Evolutionary conservation across 2,797 vertebrate species (phyloP), one percentile per base, ranked within the genome.

Genomic region (Smutsia gigantea): DNA sequence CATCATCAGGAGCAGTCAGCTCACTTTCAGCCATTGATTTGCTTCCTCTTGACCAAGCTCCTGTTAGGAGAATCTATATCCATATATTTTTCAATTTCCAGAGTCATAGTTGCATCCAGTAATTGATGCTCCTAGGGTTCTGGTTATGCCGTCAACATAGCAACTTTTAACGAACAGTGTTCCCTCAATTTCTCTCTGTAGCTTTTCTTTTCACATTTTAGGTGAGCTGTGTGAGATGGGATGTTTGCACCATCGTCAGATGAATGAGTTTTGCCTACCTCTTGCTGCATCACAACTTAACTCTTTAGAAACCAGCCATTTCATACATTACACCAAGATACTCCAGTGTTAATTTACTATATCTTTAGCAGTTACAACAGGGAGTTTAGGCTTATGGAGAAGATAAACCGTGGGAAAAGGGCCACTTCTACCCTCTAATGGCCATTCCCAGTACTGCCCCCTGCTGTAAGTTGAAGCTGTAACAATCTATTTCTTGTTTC

Each of bases 401-500:
- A 53, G 27, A 53, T 4, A 21, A 85, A 69, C 12, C 0, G 82
- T 27, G 21, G 7, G 13, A 0, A 63, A 77, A 42, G 4, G 3
- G 14, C 14, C 11, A 7, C 8, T 42, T 31, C 57, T 5, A 6
- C 49, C 37, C 68, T n/a, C 39, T 21, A 5, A 9, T 0, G 14
- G 59, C 3, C 25, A 0, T 39, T 18, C 11, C 0, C 4, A 59
- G 5, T 1, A 49, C 11, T 66, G n/a, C 23, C 34, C 31, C 39
- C 12, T 3, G 10, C 25, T 15, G 13, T 18, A 68, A 2, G 7
- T 0, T 5, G 29, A 15, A 29, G 49, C 4, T 1, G 2, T 14
- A 0, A 71, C 18, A 0, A 7, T 39, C 29, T 1, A 92, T 98
- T 97, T 68, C 94, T 97, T 93, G 97, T 51, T 96, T 94, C 51